Evolutionary conservation across 2,797 vertebrate genomes (phyloP), one percentile per base, ranked within the genome.

Genomic region (Galagoides demidoff): DNA sequence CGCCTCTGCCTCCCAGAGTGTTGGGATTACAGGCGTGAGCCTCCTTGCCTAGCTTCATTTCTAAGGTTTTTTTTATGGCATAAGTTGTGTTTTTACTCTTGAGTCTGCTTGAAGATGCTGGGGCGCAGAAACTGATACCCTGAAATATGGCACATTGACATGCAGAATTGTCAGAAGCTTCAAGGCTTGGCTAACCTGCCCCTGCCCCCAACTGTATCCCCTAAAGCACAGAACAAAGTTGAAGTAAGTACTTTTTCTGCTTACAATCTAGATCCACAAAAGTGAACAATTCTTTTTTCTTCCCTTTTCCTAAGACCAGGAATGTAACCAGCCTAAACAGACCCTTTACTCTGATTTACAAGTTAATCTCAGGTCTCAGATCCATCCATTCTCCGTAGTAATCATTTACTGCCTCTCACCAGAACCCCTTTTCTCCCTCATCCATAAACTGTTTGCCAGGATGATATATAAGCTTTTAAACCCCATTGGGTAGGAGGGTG

Each of bases 71-170:
- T 45, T 5, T 77, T 34, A 16, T 55, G n/a, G 37, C 63, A 0
- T 37, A 57, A 76, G 12, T 34, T 86, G 34, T 76, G 52, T 86
- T 92, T 92, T 95, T n/a, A 68, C 34, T 95, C 39, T 49, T 88
- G 23, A 71, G 66, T 92, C 20, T 39, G 25, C 25, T 43, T 88
- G 19, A 14, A 85, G 2, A n/a, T 66, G 29, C 31, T 66, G 29
- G 14, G 63, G 22, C 13, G 16, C 29, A 66, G 63, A 66, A 66
- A 66, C 63, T 7, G 29, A 66, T n/a, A 66, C 29, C 63, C 29
- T 14, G 14, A 64, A 64, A 31, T 64, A 31, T 64, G 29, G 29
- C 63, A 66, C 29, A 31, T 66, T n/a, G 63, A n/a, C 29, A 17
- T 17, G 16, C 29, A 17, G 10, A 66, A n/a, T 16, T n/a, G 63